Conservation (phyloP, 2,113 vertebrate species). For the Sorex araneus region DNA sequence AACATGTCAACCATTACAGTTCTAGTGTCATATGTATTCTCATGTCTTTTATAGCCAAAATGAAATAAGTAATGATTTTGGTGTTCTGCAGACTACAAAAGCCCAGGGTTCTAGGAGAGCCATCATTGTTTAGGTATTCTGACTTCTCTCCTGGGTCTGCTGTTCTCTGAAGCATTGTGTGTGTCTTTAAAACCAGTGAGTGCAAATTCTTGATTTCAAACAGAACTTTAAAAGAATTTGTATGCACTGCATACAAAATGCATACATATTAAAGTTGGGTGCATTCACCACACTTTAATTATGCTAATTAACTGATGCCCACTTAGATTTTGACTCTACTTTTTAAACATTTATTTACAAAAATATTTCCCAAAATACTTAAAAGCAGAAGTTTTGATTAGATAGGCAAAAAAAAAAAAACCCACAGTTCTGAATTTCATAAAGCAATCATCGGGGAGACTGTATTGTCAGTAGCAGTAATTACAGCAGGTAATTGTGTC, state of each 20-base stretch:
- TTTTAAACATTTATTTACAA: slow-evolving; percentile 82
- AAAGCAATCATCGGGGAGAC: slow-evolving; percentile 85
- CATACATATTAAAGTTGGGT: slow-evolving; percentile 39
- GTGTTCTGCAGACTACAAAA: not conserved
- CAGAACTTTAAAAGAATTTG: slow-evolving; percentile 47
- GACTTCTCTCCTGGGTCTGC: not conserved
- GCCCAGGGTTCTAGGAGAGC: not conserved
- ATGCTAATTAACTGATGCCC: not conserved
- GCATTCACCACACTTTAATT: not conserved
- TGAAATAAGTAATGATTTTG: slow-evolving; percentile 47
- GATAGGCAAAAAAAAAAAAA: slow-evolving; percentile 79
- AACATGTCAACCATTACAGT: slow-evolving; percentile 1
- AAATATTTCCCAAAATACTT: slow-evolving; percentile 68
- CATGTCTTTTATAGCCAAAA: slow-evolving; percentile 57
- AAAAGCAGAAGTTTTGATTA: slow-evolving; percentile 79
- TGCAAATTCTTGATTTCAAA: slow-evolving; percentile 43
- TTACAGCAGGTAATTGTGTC: slow-evolving; percentile 92
- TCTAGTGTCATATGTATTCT: slow-evolving; percentile 57
- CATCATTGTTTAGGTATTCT: not conserved
- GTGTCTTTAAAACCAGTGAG: slow-evolving; percentile 11
- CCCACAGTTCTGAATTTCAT: slow-evolving; percentile 85
- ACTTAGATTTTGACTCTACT: slow-evolving; percentile 74
- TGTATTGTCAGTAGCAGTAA: slow-evolving; percentile 89
- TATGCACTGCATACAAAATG: slow-evolving; percentile 5
- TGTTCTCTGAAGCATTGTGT: slow-evolving; percentile 5